Percentiles rank a stretch among this genome's conserved stretches.
phyloP scores from a whole-genome alignment of 2,797 vertebrate species.

The Rhodeus uyekii region DNA sequence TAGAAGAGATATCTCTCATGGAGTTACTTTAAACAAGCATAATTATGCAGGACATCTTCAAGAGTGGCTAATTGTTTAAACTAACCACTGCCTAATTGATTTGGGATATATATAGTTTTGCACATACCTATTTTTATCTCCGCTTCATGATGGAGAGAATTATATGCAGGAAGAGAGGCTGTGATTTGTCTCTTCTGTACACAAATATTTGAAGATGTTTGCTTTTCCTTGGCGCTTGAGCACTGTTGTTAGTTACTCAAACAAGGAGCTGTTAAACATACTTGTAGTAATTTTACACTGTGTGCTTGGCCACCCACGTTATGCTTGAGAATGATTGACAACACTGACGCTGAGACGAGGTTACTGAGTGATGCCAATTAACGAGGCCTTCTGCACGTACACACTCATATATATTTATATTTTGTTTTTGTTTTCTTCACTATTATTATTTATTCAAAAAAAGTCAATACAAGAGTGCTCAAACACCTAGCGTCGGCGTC shows the following conservation, averaged over 20 bases:
- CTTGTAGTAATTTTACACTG: conserved; percentile 3
- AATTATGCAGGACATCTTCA: background rate
- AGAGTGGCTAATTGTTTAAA: background rate
- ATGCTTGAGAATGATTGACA: conserved; percentile 30
- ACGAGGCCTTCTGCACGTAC: background rate
- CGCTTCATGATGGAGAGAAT: background rate
- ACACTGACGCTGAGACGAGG: background rate
- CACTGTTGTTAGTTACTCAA: conserved; percentile 14
- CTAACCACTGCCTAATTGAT: background rate
- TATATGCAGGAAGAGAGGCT: background rate
- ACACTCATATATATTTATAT: background rate
- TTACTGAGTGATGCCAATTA: conserved; percentile 24
- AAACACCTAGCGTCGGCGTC: no score
- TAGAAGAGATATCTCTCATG: background rate
- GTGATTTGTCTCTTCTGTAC: background rate
- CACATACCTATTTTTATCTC: background rate
- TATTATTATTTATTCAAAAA: no score
- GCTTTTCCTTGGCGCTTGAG: background rate
- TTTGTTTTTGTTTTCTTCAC: no score
- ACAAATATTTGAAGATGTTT: conserved; percentile 4
- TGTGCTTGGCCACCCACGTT: background rate
- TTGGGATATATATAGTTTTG: background rate
- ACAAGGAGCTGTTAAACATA: conserved; percentile 6
- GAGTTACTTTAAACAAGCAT: background rate
- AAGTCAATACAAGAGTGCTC: no score